Evolutionary conservation across 1,140 invertebrate species (phyloP).

Genomic region (Bilobella aurantiaca): DNA sequence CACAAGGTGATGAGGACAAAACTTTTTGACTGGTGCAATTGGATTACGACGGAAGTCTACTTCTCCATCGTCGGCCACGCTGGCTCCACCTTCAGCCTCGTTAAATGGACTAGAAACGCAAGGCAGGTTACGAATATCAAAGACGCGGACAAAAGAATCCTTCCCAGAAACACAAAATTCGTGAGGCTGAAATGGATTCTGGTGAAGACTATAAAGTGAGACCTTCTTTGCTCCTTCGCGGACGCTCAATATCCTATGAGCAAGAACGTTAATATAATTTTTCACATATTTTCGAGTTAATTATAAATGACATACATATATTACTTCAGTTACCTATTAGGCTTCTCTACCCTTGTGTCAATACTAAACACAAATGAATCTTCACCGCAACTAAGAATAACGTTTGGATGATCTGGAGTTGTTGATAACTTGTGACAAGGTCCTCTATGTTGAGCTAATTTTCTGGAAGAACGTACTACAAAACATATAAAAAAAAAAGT

Average conservation of each 20-base stretch:
- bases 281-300: not conserved
- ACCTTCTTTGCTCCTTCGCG: conserved; percentile 51
- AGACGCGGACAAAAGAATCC: conserved; percentile 50
- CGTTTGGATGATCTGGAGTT: conserved; percentile 59
- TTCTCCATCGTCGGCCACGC: not conserved
- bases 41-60: not conserved
- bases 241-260: conserved; percentile 54
- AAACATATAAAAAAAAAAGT: conserved; percentile 35
- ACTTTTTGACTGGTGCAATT: conserved; percentile 45
- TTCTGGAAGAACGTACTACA: conserved; percentile 43
- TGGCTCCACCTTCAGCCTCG: not conserved
- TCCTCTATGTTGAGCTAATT: conserved; percentile 57
- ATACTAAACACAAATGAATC: conserved; percentile 69
- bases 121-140: conserved; percentile 56
- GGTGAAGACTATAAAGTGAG: conserved; percentile 72
- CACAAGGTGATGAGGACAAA: conserved; percentile 49
- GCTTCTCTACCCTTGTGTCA: conserved; percentile 63
- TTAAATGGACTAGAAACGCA: conserved; percentile 1
- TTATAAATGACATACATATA: not conserved
- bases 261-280: conserved; percentile 8
- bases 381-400: conserved; percentile 76
- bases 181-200: conserved; percentile 63
- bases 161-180: conserved; percentile 73
- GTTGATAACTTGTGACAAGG: conserved; percentile 69
- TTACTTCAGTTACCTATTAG: conserved; percentile 46